Evolutionary conservation across 2,888 invertebrate species (phyloP).

Genomic region (Palloptera scutellata): DNA sequence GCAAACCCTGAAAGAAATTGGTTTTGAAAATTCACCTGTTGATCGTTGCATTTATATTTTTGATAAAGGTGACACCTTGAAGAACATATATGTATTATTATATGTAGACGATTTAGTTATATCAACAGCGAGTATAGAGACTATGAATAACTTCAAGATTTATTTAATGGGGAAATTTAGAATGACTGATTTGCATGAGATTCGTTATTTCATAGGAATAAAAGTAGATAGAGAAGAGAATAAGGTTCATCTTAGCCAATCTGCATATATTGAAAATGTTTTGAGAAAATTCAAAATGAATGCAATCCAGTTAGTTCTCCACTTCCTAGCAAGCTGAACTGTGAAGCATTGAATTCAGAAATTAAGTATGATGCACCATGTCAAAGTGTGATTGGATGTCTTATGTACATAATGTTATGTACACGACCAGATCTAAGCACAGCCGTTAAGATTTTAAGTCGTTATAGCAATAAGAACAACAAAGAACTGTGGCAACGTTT

Average conservation of each 20-base stretch:
- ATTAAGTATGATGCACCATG: slow-evolving; percentile 29
- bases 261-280: slow-evolving; percentile 28
- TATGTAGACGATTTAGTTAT: slow-evolving; percentile 44
- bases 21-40: slow-evolving; percentile 36
- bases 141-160: slow-evolving; percentile 35
- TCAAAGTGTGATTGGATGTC: slow-evolving; percentile 33
- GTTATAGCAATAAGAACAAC: slow-evolving; percentile 31
- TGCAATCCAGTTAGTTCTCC: slow-evolving; percentile 28
- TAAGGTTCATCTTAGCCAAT: slow-evolving; percentile 32
- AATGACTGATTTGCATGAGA: slow-evolving; percentile 36
- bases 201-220: slow-evolving; percentile 31
- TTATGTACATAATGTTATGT: slow-evolving; percentile 33
- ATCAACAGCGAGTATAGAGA: slow-evolving; percentile 38
- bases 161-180: slow-evolving; percentile 36
- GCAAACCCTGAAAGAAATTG: slow-evolving; percentile 33
- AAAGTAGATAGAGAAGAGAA: slow-evolving; percentile 30
- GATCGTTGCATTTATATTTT: slow-evolving; percentile 40
- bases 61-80: slow-evolving; percentile 37
- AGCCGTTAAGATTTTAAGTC: slow-evolving; percentile 29
- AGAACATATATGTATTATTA: slow-evolving; percentile 42
- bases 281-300: slow-evolving; percentile 28
- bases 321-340: slow-evolving; percentile 24
- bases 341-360: slow-evolving; percentile 31
- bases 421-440: slow-evolving; percentile 33
- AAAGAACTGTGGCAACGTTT: slow-evolving; percentile 31